These are phyloP conservation scores for Dermatemys mawii DNA, from an alignment of 2,113 vertebrate species.

Conservation along the genomic window DNA sequence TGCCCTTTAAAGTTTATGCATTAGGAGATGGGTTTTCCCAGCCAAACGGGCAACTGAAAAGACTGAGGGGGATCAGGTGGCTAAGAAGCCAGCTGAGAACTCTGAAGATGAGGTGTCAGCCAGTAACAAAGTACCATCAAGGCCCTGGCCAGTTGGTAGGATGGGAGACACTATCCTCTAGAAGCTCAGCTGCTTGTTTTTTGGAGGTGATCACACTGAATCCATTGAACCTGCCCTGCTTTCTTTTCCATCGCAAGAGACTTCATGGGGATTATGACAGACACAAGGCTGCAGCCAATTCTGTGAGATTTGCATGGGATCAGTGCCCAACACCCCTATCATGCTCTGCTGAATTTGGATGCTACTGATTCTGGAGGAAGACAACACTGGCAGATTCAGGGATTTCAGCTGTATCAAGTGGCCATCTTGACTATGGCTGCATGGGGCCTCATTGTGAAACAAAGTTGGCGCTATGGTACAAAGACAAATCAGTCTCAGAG, in stretches of 20 bases:
- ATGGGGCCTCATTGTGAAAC: background rate
- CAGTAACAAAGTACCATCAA: accelerated
- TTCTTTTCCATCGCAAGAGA: background rate
- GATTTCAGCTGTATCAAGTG: background rate
- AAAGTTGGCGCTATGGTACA: background rate
- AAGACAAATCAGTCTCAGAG: background rate
- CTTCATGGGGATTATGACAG: background rate
- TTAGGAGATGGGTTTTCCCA: background rate
- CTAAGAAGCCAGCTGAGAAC: background rate
- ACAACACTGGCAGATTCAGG: background rate
- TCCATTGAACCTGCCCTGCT: background rate
- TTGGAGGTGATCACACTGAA: background rate
- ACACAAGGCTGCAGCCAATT: background rate
- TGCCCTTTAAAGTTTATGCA: too few species aligned
- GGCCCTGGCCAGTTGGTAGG: background rate
- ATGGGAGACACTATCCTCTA: background rate
- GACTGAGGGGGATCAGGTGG: background rate
- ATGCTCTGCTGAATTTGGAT: background rate
- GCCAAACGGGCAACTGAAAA: accelerated
- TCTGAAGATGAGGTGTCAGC: background rate
- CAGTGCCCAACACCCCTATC: background rate
- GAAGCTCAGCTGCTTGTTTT: background rate
- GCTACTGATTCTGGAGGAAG: background rate
- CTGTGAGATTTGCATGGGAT: background rate
- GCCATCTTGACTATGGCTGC: background rate